Base-by-base conservation (phyloP, 2,888 invertebrate species). In the Dolomedes plantarius region DNA sequence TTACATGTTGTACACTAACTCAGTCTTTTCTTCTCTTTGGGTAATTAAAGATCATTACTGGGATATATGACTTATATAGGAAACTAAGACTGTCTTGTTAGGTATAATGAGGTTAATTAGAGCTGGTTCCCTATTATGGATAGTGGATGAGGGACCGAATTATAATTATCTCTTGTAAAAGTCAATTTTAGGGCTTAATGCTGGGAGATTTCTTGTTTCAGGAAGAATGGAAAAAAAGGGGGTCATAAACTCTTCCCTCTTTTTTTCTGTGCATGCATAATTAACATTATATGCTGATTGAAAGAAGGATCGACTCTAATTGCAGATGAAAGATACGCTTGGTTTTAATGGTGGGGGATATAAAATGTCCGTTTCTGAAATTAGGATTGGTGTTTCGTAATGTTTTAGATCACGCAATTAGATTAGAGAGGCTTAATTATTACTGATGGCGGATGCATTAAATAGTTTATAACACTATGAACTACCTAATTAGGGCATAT, bases 51-150 rank as follows among this genome's bases (percentile, higher is more conserved):
- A 85, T 85, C 83, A 85, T 85, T 85, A 85, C 72, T 77, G 67
- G 83, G 76, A 85, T 85, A 85, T 85, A 85, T 85, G 83, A 77
- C 77, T 85, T 77, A 85, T 85, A 85, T 77, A 85, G 83, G 83
- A 83, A 83, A 76, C 82, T 83, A 76, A 77, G 83, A 65, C 83
- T 77, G 83, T 73, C 85, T 86, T 86, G 85, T 86, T 86, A 86
- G 79, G 68, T 69, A 78, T 86, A 86, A 86, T 79, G 85, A 86
- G 85, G 85, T 86, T 86, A 86, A 86, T 86, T 86, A 86, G 74
- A 79, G 77, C 65, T 73, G 64, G 81, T 56, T 36, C 69, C 68
- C 76, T 76, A 76, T 83, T 85, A 85, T 85, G 83, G 83, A 73
- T 72, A 50, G 77, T 77, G 67, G 68, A 32, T 39, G 50, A 41